Evolutionary conservation across 2,113 vertebrate genomes (phyloP), one percentile per base, ranked within the genome.

Genomic region (Pogonocichla stellata): DNA sequence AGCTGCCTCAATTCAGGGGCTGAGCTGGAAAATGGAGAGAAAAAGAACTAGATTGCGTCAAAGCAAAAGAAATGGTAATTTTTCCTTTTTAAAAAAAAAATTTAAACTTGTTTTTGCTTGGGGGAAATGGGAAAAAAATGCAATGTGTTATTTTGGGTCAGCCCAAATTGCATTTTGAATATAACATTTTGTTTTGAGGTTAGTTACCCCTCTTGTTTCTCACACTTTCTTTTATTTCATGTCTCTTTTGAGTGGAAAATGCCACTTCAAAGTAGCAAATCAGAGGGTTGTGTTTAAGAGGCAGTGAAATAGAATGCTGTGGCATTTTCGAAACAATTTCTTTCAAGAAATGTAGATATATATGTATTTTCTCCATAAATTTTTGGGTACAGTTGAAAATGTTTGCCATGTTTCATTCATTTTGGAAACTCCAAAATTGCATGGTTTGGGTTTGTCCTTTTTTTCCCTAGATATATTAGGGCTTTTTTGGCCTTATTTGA

Each of bases 171-270:
- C 45, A 26, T 90, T 90, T 74, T 93, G 95, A 90, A 78, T 80
- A 60, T 80, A 73, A 62, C 53, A 29, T 77, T 95, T 94, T 92
- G 56, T 47, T 92, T 94, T 80, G 88, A 94, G 88, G 94, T 94
- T 88, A 80, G 71, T 90, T 80, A 38, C 51, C 65, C 51, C 24
- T 83, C 88, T 73, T 31, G 72, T 72, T 96, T 83, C 72, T 86
- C 65, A 93, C 92, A 83, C 75, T 86, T 96, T 79, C 90, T 95
- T 92, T 70, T 74, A 77, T 93, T 96, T 92, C 86, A 90, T 62
- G 42, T 64, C 60, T 85, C 73, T 88, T 53, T 79, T 85, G 82
- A 95, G 72, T 80, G 75, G 75, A 73, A 92, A 94, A 80, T 48
- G 69, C 75, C 64, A 78, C 83, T 91, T 93, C 51, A 83, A 83